Evolutionary conservation across 2,113 vertebrate species (phyloP), one percentile per base, ranked within the genome.

Genomic region (Sterrhoptilus dennistouni): DNA sequence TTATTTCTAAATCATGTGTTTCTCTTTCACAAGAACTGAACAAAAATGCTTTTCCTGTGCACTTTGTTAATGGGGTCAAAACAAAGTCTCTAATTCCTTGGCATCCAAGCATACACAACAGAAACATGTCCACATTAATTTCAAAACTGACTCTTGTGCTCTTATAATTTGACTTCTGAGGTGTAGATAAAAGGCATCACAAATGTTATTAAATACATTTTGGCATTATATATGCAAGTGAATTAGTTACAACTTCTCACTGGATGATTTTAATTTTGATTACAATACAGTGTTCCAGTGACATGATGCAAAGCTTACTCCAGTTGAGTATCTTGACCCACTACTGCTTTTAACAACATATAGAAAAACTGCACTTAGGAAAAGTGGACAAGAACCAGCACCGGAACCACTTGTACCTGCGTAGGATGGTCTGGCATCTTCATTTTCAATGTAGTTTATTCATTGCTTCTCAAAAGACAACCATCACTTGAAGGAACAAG

Each of bases 241-340:
- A 94, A 87, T 49, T 60, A 81, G 57, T 45, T 94, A 75, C n/a
- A 52, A 11, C 57, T 82, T n/a, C 33, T 91, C 0, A 0, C 44
- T 61, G 36, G 25, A 66, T 64, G 36, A 93, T 38, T 87, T 57
- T 76, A 49, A 82, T 65, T 56, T 94, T 68, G 28, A 69, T 60
- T 68, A 63, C 28, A 87, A 53, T 8, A 44, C 0, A 2, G 82
- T 0, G 0, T 38, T 75, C 44, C 77, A 64, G 27, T 2, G 6
- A 19, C 27, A 79, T 3, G 5, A 75, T 11, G 31, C 47, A 89
- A 93, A 80, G 29, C 20, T 74, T 84, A 79, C 31, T 52, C 29
- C n/a, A 74, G 11, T 1, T 90, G 21, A 93, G 27, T 49, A 82
- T 42, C 33, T 25, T 76, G 33, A 69, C 40, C 27, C 38, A 44